phyloP scores from a whole-genome alignment of 2,888 invertebrate genomes.

The Lasioglossum pauxillum region DNA sequence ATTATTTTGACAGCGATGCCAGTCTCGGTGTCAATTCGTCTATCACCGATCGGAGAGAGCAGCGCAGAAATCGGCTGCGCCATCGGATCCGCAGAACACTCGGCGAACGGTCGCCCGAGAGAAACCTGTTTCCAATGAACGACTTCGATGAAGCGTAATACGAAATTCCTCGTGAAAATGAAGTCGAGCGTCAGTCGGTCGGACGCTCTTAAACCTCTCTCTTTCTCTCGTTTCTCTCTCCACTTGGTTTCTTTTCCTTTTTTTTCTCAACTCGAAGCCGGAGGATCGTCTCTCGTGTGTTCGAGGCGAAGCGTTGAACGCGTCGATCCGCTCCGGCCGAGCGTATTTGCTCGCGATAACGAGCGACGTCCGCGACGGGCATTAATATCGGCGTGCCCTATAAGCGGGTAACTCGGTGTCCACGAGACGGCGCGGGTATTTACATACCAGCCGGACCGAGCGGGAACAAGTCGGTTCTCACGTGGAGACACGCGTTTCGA shows the following conservation, averaged over 20 bases:
- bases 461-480: conserved; percentile 77
- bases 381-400: conserved; percentile 42
- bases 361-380: conserved; percentile 28
- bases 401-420: conserved; percentile 27
- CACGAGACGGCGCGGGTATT: conserved; percentile 40
- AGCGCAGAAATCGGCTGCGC: conserved; percentile 8
- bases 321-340: background rate
- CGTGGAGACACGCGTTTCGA: conserved; percentile 74
- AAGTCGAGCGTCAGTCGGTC: conserved; percentile 25
- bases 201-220: conserved; percentile 17
- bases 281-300: conserved; percentile 15
- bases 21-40: background rate
- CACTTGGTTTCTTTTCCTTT: background rate
- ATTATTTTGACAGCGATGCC: background rate
- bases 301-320: conserved; percentile 8
- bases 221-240: background rate
- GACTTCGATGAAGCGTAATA: conserved; percentile 29
- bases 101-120: background rate
- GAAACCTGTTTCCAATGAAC: conserved; percentile 48
- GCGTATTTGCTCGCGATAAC: conserved; percentile 36
- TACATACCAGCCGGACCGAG: conserved; percentile 57
- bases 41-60: background rate
- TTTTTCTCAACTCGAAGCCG: background rate
- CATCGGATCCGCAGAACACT: background rate
- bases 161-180: conserved; percentile 37